Evolutionary conservation across 2,113 vertebrate species (phyloP).

Genomic region (Brienomyrus brachyistius): DNA sequence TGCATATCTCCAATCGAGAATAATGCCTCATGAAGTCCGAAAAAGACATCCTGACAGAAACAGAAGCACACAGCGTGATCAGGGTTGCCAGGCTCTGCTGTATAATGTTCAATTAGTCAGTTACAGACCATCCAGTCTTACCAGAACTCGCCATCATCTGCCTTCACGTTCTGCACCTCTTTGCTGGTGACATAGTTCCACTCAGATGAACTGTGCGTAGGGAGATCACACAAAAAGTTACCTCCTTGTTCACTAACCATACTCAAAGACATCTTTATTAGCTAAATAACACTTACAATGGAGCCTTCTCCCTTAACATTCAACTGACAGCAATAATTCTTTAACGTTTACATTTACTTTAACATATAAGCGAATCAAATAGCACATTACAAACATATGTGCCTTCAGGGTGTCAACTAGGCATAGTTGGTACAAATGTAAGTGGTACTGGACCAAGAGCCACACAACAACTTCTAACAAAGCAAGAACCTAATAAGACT

Average conservation of each 20-base stretch:
- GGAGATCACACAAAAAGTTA: not conserved
- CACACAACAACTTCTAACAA: not conserved
- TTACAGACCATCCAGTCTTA: constrained; percentile 25
- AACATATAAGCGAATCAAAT: not conserved
- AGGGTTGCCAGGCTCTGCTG: not conserved
- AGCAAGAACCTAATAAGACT: not conserved
- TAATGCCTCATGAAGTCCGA: constrained; percentile 70
- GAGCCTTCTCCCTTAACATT: not conserved
- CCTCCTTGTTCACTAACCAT: not conserved
- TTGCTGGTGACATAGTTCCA: constrained; percentile 59
- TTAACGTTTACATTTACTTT: not conserved
- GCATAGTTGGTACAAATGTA: not conserved
- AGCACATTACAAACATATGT: not conserved
- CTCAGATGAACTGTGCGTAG: constrained; percentile 58
- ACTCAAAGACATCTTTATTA: not conserved
- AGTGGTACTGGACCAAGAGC: not conserved
- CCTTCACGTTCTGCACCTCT: constrained; percentile 52
- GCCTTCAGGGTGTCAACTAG: not conserved
- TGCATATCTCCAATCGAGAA: constrained; percentile 77
- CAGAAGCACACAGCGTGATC: not conserved
- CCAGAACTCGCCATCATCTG: constrained; percentile 79
- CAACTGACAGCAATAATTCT: not conserved
- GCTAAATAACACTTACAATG: not conserved
- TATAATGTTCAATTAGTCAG: not conserved
- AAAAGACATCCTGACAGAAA: constrained; percentile 68